Conservation (phyloP, 1,140 invertebrate genomes). For the Leptinotarsa texana region DNA sequence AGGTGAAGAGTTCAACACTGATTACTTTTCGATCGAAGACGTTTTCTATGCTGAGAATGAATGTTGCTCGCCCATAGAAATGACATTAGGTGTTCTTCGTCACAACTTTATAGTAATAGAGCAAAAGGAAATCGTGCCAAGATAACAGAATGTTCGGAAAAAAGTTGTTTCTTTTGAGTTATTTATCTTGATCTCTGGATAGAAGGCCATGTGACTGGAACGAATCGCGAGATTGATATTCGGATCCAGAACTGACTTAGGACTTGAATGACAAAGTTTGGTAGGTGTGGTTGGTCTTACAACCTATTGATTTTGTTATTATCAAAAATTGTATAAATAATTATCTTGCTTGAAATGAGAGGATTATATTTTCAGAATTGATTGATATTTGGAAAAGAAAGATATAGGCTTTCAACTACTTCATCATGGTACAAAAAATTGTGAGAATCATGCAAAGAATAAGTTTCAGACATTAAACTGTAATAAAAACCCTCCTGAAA, state of each 20-base stretch:
- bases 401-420: too few relatives aligned
- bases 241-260: neutral
- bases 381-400: too few relatives aligned
- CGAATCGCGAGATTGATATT: neutral
- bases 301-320: neutral
- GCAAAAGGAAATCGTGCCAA: constrained; percentile 1
- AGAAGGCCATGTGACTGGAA: neutral
- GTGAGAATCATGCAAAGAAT: too few relatives aligned
- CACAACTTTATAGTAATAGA: neutral
- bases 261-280: neutral
- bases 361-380: too few relatives aligned
- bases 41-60: neutral
- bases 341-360: too few relatives aligned
- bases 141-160: neutral
- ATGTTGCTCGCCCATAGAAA: neutral
- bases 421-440: too few relatives aligned
- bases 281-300: neutral
- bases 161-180: neutral
- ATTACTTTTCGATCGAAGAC: neutral
- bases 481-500: too few relatives aligned
- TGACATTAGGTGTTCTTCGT: neutral
- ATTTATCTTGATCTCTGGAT: neutral
- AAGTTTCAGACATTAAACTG: too few relatives aligned
- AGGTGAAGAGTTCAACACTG: neutral
- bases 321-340: neutral